Evolutionary conservation across 2,888 invertebrate species (phyloP), one percentile per base, ranked within the genome.

Genomic region (Seladonia tumulorum): DNA sequence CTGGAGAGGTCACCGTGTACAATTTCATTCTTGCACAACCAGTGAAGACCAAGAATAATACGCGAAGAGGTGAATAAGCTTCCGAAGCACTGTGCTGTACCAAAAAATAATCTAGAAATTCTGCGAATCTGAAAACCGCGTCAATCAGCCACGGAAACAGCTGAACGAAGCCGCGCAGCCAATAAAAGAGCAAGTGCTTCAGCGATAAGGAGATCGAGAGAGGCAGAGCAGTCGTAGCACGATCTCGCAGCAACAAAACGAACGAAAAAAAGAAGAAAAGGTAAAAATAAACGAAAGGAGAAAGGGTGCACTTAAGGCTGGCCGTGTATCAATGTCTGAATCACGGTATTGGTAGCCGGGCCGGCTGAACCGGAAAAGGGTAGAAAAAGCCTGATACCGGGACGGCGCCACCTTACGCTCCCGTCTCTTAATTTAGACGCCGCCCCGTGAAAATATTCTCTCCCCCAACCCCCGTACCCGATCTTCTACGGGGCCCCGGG

Each of bases 391-490:
- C 57, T 39, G 82, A 73, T 76, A 71, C 73, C 74, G 53, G 73
- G 75, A 74, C 86, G 91, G 87, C 90, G 88, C 88, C 85, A 89
- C 91, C 87, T 86, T 85, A 88, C 82, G 79, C 86, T 80, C 82
- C 82, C 79, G 84, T 87, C 88, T 86, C 86, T 90, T 89, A 91
- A 91, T 89, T 91, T 91, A 91, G 78, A 86, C 80, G 81, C 87
- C 90, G 82, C 86, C 87, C 90, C 88, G 90, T 90, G 91, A 88
- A 92, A 90, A 92, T 91, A 88, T 89, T 84, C 88, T 82, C 81
- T 78, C 70, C 57, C 71, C 42, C 29, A 29, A 39, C 47, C 47
- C 18, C 66, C n/a, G 70, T 35, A 2, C 57, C 75, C 45, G 47
- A 18, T 60, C 5, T 25, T 81, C 29, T 76, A 68, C 81, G 83